Evolutionary conservation across 2,888 invertebrate genomes (phyloP).

Genomic region (Phorcus lineatus): DNA sequence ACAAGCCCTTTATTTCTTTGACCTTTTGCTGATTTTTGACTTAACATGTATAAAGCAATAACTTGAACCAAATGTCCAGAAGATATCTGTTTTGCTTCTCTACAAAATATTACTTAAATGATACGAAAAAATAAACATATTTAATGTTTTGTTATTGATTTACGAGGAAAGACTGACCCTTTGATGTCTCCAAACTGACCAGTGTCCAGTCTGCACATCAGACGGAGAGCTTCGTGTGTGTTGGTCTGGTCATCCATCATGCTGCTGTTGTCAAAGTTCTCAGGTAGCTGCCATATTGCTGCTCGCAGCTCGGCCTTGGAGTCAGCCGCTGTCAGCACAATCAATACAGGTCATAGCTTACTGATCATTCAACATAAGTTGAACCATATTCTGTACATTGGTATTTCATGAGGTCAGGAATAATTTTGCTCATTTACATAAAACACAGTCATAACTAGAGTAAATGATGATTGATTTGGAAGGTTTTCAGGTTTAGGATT

Average conservation of each 20-base stretch:
- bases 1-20: too few relatives aligned
- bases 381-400: neutral
- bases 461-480: neutral
- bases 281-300: constrained; percentile 74
- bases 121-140: too few relatives aligned
- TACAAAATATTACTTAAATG: too few relatives aligned
- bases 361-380: too few relatives aligned
- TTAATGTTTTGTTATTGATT: too few relatives aligned
- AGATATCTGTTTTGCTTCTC: too few relatives aligned
- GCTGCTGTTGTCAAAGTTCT: constrained; percentile 62
- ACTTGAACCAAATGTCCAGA: too few relatives aligned
- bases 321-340: constrained; percentile 62
- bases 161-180: constrained; percentile 69
- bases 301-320: constrained; percentile 75
- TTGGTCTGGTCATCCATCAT: constrained; percentile 69
- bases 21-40: too few relatives aligned
- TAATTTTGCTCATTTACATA: neutral
- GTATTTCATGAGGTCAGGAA: neutral
- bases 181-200: constrained; percentile 80
- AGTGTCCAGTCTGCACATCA: constrained; percentile 77
- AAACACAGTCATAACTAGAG: neutral
- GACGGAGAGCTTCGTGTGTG: constrained; percentile 74
- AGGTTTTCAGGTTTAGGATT: too few relatives aligned
- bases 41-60: too few relatives aligned
- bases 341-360: neutral